These are phyloP conservation scores for Incurvaria masculella DNA, from an alignment of 2,888 invertebrate species.

Conservation along the genomic window DNA sequence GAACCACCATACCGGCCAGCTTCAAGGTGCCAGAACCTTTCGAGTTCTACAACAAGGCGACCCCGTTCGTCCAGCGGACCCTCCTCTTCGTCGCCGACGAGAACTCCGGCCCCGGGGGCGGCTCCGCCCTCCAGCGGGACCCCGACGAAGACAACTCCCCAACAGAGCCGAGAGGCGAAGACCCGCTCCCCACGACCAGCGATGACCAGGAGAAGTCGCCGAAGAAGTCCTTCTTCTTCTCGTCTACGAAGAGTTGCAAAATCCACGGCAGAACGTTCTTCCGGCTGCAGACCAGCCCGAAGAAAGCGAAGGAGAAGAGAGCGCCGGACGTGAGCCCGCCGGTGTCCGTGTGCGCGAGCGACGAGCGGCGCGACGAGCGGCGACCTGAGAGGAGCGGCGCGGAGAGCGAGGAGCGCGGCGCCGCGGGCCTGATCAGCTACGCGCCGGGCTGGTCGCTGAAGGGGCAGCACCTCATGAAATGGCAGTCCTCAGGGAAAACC, in stretches of 20 bases:
- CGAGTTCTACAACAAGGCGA: slow-evolving; percentile 52
- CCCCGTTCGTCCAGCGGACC: slow-evolving; percentile 50
- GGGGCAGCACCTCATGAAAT: slow-evolving; percentile 60
- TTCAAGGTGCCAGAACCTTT: slow-evolving; percentile 47
- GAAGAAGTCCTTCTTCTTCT: slow-evolving; percentile 52
- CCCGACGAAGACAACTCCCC: slow-evolving; percentile 17
- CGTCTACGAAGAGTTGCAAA: slow-evolving; percentile 52
- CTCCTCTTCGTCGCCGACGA: slow-evolving; percentile 48
- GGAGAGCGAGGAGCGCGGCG: slow-evolving; percentile 22
- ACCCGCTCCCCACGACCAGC: slow-evolving; percentile 30
- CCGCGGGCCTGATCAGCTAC: slow-evolving; percentile 55
- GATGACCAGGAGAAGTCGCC: slow-evolving; percentile 49
- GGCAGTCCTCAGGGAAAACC: slow-evolving; percentile 59
- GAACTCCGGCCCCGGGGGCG: slow-evolving; percentile 35
- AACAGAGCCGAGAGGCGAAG: slow-evolving; percentile 21
- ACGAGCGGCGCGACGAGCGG: slow-evolving; percentile 6
- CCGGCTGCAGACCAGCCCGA: slow-evolving; percentile 51
- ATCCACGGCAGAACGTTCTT: slow-evolving; percentile 49
- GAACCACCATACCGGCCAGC: slow-evolving; percentile 43
- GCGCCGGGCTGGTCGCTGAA: slow-evolving; percentile 61
- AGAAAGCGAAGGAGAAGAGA: slow-evolving; percentile 44
- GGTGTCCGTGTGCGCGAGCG: slow-evolving; percentile 19
- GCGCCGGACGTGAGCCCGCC: slow-evolving; percentile 12
- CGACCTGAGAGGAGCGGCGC: slow-evolving; percentile 22
- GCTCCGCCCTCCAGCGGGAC: slow-evolving; percentile 10